Base-by-base conservation (phyloP, 2,113 vertebrate genomes). In the Microtus pennsylvanicus region DNA sequence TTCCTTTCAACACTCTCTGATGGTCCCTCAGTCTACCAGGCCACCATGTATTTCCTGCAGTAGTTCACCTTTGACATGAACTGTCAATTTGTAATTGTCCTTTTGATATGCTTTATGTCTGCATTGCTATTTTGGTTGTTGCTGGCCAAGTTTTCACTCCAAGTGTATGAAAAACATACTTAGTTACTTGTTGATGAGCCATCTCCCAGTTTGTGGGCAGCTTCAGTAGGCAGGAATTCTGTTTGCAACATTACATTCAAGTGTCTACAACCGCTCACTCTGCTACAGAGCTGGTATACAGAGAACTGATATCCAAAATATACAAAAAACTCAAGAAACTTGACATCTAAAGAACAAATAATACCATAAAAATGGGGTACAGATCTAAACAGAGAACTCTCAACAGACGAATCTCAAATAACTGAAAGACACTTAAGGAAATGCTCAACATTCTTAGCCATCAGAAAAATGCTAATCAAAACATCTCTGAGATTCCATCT, bases 1-100 rank as follows among this genome's bases (percentile, higher is more conserved):
- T 22, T 72, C n/a, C 7, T 61, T 21, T 52, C n/a, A 17, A 1
- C 5, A 3, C 4, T 28, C 12, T 8, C 3, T 9, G 3, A 7
- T 3, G 2, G 8, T 12, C 13, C 42, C 28, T 80, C 42, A 9
- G 8, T 6, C 6, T 17, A 10, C 26, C 11, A 67, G 30, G 28
- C 12, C 21, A 58, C 86, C 33, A 22, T 65, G 38, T 4, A 45
- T 30, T 81, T 89, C 28, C 17, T n/a, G 24, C 63, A 52, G 22
- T 0, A 9, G 47, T 47, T 22, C 16, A 30, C 42, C 33, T 81
- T 90, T 74, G 33, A 70, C 3, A 55, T 28, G 24, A 72, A 65
- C 9, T 26, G 61, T 13, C 2, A n/a, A 75, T 5, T 9, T 4
- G 61, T 72, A 14, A 11, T 30, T 61, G 30, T 52, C 6, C 50